phyloP scores from a whole-genome alignment of 2,113 vertebrate species.

The Stomatorhinus ivindoensis region DNA sequence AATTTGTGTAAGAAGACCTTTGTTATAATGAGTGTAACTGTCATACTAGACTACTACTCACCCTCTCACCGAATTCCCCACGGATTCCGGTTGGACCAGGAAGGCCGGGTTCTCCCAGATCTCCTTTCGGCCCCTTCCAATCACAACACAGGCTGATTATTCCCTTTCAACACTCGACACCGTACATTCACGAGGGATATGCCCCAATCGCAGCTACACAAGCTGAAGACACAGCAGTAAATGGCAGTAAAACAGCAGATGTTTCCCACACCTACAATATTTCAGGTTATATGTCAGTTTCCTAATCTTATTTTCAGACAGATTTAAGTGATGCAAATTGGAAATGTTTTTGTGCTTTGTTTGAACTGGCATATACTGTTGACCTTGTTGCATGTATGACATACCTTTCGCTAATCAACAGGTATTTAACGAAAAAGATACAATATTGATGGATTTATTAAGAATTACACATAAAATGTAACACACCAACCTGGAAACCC shows the following conservation, averaged over 20 bases:
- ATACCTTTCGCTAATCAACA: not conserved
- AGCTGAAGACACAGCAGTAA: not conserved
- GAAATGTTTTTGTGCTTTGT: not conserved
- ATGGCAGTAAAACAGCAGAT: not conserved
- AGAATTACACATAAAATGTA: not conserved
- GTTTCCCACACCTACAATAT: not conserved
- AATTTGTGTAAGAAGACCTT: not conserved
- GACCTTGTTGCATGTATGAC: not conserved
- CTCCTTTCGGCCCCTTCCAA: conserved; percentile 76
- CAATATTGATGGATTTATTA: not conserved
- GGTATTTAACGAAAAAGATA: not conserved
- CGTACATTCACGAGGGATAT: not conserved
- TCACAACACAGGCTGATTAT: conserved; percentile 10
- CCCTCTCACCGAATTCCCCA: conserved; percentile 78
- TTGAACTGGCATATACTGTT: not conserved
- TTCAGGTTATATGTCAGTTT: not conserved
- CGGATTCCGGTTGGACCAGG: conserved; percentile 88
- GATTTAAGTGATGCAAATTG: not conserved
- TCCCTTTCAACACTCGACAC: not conserved
- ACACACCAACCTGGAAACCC: conserved; percentile 79
- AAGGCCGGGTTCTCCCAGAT: conserved; percentile 76
- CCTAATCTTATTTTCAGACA: not conserved
- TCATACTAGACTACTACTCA: conserved; percentile 51
- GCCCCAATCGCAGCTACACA: not conserved
- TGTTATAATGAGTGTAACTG: not conserved